Evolutionary conservation across 2,888 invertebrate genomes (phyloP).

Genomic region (Mechanitis mazaeus): DNA sequence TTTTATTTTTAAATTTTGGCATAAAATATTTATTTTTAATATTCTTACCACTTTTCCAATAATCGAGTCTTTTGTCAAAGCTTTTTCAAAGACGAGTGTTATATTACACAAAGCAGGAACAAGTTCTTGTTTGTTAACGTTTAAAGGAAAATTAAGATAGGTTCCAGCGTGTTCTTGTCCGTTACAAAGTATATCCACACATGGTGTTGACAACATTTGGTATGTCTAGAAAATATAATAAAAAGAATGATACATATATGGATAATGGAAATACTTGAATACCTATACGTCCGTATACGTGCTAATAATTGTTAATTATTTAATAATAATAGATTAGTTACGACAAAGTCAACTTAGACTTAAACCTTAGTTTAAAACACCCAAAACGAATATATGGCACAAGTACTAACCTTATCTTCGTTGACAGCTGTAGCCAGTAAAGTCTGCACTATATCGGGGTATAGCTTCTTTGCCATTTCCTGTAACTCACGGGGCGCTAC

Average conservation of each 20-base stretch:
- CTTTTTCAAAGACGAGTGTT: constrained; percentile 49
- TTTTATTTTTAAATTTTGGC: constrained; percentile 2
- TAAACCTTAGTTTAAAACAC: not conserved
- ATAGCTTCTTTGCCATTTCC: constrained; percentile 41
- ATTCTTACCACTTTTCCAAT: constrained; percentile 56
- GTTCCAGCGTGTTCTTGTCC: constrained; percentile 42
- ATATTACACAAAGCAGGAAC: constrained; percentile 48
- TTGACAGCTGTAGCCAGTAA: constrained; percentile 53
- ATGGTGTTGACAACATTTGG: constrained; percentile 51
- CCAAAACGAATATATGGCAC: not conserved
- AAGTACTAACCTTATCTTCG: constrained; percentile 55
- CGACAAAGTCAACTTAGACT: too few species aligned
- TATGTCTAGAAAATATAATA: constrained; percentile 48
- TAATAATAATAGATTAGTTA: too few species aligned
- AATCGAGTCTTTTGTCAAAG: constrained; percentile 46
- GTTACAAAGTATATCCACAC: constrained; percentile 51
- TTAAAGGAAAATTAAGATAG: constrained; percentile 45
- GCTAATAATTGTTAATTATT: too few species aligned
- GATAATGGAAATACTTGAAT: not conserved
- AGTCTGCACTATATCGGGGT: constrained; percentile 47
- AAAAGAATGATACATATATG: not conserved
- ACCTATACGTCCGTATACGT: too few species aligned
- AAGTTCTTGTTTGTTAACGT: constrained; percentile 32
- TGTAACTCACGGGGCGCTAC: constrained; percentile 38
- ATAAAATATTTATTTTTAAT: not conserved